A percentile compares a stretch with the other conserved stretches of the same genome.
These are phyloP conservation scores for Clanis bilineata DNA, from an alignment of 2,888 invertebrate genomes.

Conservation along the genomic window DNA sequence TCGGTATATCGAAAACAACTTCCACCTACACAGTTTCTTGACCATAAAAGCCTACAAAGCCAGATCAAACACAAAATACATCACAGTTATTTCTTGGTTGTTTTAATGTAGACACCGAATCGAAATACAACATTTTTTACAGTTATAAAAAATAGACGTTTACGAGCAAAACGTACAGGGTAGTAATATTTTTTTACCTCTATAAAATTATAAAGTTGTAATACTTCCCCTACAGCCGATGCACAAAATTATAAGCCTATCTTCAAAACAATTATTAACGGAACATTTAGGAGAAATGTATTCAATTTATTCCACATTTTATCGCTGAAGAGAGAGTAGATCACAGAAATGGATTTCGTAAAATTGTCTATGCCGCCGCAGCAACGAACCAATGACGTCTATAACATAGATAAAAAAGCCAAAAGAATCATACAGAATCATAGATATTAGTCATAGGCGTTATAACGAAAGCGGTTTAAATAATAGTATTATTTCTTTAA, in stretches of 20 bases:
- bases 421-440: no score
- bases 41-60: conserved; percentile 36
- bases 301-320: conserved; percentile 40
- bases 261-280: conserved; percentile 45
- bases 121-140: conserved; percentile 38
- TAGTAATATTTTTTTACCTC: conserved; percentile 35
- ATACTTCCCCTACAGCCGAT: conserved; percentile 28
- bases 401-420: no score
- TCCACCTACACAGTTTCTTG: conserved; percentile 48
- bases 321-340: conserved; percentile 16
- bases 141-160: conserved; percentile 35
- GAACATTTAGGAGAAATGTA: conserved; percentile 39
- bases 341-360: conserved; percentile 9
- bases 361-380: conserved; percentile 15
- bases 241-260: conserved; percentile 38
- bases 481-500: no score
- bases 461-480: no score
- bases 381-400: conserved; percentile 28
- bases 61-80: conserved; percentile 21
- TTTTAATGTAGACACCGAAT: conserved; percentile 25
- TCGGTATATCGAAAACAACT: conserved; percentile 18
- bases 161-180: conserved; percentile 28
- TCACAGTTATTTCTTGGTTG: neutral
- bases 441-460: no score
- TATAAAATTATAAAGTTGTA: conserved; percentile 25